Evolutionary conservation across 2,888 invertebrate genomes (phyloP).

Genomic region (Sarcophaga caerulescens): DNA sequence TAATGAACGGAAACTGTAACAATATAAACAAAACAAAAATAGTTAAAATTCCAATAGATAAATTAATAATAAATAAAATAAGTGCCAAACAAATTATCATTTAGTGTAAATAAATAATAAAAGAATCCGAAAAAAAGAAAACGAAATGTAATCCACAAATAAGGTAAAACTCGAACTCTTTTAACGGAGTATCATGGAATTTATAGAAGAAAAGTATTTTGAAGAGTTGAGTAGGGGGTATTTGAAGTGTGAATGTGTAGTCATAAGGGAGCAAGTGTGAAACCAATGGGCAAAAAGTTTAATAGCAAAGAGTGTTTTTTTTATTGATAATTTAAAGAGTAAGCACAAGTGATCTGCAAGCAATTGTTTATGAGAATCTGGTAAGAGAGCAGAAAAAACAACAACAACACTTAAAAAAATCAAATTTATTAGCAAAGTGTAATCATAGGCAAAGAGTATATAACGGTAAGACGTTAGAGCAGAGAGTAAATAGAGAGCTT

Average conservation of each 20-base stretch:
- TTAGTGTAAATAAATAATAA: neutral
- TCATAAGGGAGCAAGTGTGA: neutral
- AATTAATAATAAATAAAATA: neutral
- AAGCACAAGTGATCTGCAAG: constrained; percentile 1
- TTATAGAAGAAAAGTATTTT: neutral
- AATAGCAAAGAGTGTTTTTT: no score
- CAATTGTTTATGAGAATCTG: neutral
- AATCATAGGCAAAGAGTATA: constrained; percentile 17
- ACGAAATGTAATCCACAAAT: neutral
- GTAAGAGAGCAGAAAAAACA: neutral
- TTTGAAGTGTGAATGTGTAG: neutral
- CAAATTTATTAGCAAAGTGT: neutral
- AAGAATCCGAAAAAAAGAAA: neutral
- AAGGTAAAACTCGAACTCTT: neutral
- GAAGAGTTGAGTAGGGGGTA: neutral
- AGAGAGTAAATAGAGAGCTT: constrained; percentile 28
- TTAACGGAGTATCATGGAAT: neutral
- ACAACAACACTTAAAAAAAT: neutral
- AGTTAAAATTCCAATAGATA: constrained; percentile 14
- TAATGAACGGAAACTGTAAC: constrained; percentile 18
- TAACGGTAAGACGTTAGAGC: constrained; percentile 49
- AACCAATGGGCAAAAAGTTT: neutral
- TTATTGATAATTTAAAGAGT: no score
- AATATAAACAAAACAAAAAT: constrained; percentile 44
- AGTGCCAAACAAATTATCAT: neutral